Evolutionary conservation across 2,797 vertebrate species (phyloP).

Genomic region (Premnoplex brunnescens): DNA sequence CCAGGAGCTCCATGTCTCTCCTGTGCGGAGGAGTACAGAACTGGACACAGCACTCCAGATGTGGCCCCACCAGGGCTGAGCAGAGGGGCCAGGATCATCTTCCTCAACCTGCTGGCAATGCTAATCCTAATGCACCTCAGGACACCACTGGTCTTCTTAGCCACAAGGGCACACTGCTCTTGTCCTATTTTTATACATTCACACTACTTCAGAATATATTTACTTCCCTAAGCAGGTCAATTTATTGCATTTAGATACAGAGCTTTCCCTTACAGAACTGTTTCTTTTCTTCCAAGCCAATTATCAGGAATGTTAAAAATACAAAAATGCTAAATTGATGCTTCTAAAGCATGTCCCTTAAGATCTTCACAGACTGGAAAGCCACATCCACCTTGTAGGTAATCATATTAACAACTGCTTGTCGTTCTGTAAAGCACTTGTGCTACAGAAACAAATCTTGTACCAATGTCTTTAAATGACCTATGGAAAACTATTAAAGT

Average conservation of each 20-base stretch:
- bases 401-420: constrained; percentile 28
- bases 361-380: constrained; percentile 45
- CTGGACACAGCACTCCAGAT: not conserved
- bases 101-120: not conserved
- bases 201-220: not conserved
- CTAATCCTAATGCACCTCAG: not conserved
- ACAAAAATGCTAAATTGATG: not conserved
- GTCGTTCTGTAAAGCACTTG: constrained; percentile 49
- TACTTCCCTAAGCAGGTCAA: not conserved
- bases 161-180: not conserved
- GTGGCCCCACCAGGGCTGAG: not conserved
- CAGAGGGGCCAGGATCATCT: too few species aligned
- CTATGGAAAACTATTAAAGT: constrained; percentile 63
- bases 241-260: not conserved
- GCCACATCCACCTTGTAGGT: constrained; percentile 10
- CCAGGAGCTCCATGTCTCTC: not conserved
- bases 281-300: not conserved
- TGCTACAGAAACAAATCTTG: constrained; percentile 63
- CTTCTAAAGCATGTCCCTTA: constrained; percentile 3
- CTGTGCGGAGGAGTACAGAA: not conserved
- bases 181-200: not conserved
- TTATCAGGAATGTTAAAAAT: not conserved
- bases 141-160: not conserved
- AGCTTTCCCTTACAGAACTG: not conserved
- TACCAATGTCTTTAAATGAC: constrained; percentile 56